Percentiles rank a stretch among this genome's conserved stretches.
Evolutionary conservation across 2,113 vertebrate genomes (phyloP).

Genomic region (Heterotilapia buettikoferi): DNA sequence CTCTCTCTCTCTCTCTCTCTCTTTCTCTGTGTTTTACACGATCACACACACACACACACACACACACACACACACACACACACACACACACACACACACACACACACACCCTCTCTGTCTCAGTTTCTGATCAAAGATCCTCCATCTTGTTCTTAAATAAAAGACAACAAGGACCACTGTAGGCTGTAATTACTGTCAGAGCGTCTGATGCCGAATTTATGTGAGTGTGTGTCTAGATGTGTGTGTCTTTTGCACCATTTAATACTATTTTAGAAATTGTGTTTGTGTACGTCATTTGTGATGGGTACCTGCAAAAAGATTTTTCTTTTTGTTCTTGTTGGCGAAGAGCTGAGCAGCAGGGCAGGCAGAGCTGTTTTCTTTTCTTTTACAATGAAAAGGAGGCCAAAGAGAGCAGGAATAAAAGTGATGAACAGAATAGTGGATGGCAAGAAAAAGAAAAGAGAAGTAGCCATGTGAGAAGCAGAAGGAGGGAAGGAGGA

Average conservation of each 20-base stretch:
- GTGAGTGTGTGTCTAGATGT: neutral
- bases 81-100: slow-evolving; percentile 48
- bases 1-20: neutral
- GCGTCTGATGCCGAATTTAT: neutral
- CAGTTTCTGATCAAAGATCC: slow-evolving; percentile 49
- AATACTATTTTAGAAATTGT: neutral
- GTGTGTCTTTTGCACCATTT: neutral
- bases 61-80: slow-evolving; percentile 61
- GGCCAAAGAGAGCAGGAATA: neutral
- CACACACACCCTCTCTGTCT: slow-evolving; percentile 63
- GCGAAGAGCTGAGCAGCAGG: neutral
- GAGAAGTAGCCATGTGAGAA: neutral
- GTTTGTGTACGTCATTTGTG: neutral
- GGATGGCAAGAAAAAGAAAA: neutral
- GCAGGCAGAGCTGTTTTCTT: neutral
- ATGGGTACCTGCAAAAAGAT: neutral
- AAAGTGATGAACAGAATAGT: neutral
- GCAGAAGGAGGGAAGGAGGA: neutral
- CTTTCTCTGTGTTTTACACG: neutral
- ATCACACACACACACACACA: neutral
- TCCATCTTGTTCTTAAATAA: slow-evolving; percentile 41
- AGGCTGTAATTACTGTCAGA: slow-evolving; percentile 33
- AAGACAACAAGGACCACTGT: slow-evolving; percentile 22
- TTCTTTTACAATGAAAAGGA: neutral
- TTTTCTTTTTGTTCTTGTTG: neutral